Base-by-base conservation (phyloP, 2,888 invertebrate species). In the Caenorhabditis sp. region DNA sequence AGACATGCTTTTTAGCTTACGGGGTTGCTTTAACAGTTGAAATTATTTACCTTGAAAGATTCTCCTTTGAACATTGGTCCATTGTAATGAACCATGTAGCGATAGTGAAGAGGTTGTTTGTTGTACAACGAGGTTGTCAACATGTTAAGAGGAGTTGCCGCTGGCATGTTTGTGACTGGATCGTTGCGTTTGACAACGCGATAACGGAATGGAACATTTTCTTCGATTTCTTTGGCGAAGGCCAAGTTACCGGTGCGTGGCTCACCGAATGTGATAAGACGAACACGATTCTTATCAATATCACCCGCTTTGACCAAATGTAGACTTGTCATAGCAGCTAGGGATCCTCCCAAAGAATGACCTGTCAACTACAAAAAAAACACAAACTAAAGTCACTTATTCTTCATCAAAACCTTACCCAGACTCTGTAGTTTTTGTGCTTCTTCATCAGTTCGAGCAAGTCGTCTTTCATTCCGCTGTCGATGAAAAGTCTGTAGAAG, bases 171-270 rank as follows among this genome's bases (percentile, higher is more conserved):
- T 17, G 85, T 75, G 54, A 85, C 86, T 21, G 83, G 71, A 61
- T 87, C 87, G 66, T 85, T 84, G 49, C 76, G 73, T 59, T 87
- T 83, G 59, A 87, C 78, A 23, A 87, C 84, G 59, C 87, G 63
- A 58, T 86, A 87, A 36, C 87, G 76, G 82, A 87, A 87, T 54
- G 80, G 80, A 52, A 87, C 49, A 43, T 78, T 71, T 52, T 80
- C 71, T 63, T 87, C 87, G 64, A 87, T 70, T 17, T 85, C 85
- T 64, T 86, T 87, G 14, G 87, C 87, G 66, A 68, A 87, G 7
- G 83, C 83, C 43, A 83, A 82, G 63, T 87, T 87, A 56, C 87
- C 86, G n/a, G 87, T 87, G 21, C 87, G 69, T n/a, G 87, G 87
- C 66, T 87, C 87, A 7, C 87, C 87, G 62, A 85, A 87, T n/a